Base-by-base conservation (phyloP, 2,797 vertebrate genomes). In the Xenentodon cancila region DNA sequence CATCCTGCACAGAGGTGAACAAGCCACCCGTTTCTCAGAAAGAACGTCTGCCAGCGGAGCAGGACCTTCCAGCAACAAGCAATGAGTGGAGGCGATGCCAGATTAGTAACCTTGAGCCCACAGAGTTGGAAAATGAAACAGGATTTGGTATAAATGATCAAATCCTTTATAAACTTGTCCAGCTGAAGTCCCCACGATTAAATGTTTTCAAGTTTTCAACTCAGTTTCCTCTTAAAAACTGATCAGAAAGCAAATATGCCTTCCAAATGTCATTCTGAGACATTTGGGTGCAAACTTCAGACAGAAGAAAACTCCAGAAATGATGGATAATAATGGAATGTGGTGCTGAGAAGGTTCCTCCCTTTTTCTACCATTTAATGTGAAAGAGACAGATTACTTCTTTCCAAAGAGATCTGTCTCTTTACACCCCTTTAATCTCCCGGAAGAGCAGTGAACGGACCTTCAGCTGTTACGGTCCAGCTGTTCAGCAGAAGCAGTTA, bases 391-490 rank as follows among this genome's bases (percentile, higher is more conserved):
- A 57, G 44, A 71, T 42, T 7, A 55, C 13, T 47, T 20, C 11
- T 12, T 17, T 56, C 46, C n/a, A n/a, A n/a, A n/a, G n/a, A n/a
- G n/a, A n/a, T n/a, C n/a, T n/a, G n/a, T 15, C 21, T 51, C 19
- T 75, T 59, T 68, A 27, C 22, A 43, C 6, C 32, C 22, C 49
- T 54, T 75, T 40, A 65, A 16, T 51, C 53, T 48, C 45, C 37
- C 11, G 30, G 7, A 64, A 47, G 13, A 62, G 9, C 7, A 12
- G 9, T 11, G 22, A 27, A 25, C 16, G 27, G 19, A 49, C 64
- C 34, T 17, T 56, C 59, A 44, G 18, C 69, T 66, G 64, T 70
- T 67, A 75, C 22, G 68, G 51, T 70, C 67, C 79, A 83, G 75
- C 84, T 88, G 77, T 76, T 70, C 44, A 45, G 1, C 15, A 53